Conservation (phyloP, 2,888 invertebrate species). For the Diabrotica balteata region DNA sequence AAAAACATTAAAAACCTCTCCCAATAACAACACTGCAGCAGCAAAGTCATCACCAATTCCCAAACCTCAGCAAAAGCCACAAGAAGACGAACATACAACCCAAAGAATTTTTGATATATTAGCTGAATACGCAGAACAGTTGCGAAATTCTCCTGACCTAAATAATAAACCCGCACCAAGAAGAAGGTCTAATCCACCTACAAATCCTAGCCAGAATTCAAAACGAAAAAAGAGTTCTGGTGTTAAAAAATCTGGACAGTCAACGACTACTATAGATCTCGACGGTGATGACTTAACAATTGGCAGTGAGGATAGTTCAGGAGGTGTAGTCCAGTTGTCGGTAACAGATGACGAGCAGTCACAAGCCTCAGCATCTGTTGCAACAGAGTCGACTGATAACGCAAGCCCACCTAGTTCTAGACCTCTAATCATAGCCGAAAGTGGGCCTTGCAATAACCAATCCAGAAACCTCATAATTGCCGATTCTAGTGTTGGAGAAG, state of each 20-base stretch:
- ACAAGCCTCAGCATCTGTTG: conserved; percentile 45
- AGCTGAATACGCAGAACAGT: conserved; percentile 81
- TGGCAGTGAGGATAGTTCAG: conserved; percentile 80
- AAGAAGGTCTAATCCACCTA: conserved; percentile 75
- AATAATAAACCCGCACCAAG: conserved; percentile 84
- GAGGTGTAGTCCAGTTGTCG: conserved; percentile 64
- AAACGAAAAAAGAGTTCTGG: conserved; percentile 71
- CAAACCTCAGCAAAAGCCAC: conserved; percentile 74
- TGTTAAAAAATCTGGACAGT: conserved; percentile 64
- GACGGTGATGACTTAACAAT: conserved; percentile 74
- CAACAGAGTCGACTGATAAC: conserved; percentile 60
- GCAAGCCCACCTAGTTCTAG: conserved; percentile 49
- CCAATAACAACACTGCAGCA: conserved; percentile 63
- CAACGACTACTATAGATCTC: conserved; percentile 55
- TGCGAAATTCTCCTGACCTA: conserved; percentile 79
- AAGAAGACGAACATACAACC: conserved; percentile 82
- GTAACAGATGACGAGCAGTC: conserved; percentile 67
- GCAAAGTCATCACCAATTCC: conserved; percentile 73
- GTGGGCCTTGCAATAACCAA: conserved; percentile 48
- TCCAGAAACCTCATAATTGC: conserved; percentile 69
- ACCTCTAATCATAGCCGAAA: conserved; percentile 55
- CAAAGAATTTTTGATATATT: conserved; percentile 81
- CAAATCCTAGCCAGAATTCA: conserved; percentile 74
- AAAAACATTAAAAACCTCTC: conserved; percentile 67
- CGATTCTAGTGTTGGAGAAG: conserved; percentile 68